Percentiles rank a stretch among this genome's conserved stretches.
Conservation (phyloP, 2,888 invertebrate species). For the Tillus elongatus region DNA sequence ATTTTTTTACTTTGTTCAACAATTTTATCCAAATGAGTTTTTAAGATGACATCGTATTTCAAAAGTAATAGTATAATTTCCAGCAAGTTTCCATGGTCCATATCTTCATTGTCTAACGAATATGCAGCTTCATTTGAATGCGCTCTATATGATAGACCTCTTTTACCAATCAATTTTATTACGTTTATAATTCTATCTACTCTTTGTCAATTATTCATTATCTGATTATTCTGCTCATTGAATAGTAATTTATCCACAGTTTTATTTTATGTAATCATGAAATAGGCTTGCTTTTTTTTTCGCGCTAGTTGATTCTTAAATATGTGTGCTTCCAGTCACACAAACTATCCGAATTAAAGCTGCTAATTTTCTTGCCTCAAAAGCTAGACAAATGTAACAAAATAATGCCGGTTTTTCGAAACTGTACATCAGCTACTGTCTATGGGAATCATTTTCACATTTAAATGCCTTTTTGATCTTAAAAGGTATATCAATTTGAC, state of each 20-base stretch:
- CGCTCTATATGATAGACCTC: slow-evolving; percentile 11
- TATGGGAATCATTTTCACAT: background rate
- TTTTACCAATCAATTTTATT: slow-evolving; percentile 13
- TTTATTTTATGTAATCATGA: background rate
- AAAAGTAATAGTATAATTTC: slow-evolving; percentile 11
- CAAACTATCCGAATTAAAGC: background rate
- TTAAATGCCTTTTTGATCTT: background rate
- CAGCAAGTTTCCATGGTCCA: slow-evolving; percentile 15
- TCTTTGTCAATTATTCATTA: slow-evolving; percentile 8
- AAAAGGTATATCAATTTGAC: background rate
- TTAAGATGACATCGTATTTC: slow-evolving; percentile 12
- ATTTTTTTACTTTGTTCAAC: too few relatives aligned
- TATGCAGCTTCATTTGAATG: slow-evolving; percentile 8
- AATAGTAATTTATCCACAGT: background rate
- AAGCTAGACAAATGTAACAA: background rate
- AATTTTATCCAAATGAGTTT: slow-evolving; percentile 4
- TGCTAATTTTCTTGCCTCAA: background rate
- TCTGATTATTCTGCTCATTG: too few relatives aligned
- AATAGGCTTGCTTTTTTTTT: background rate
- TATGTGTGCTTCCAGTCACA: slow-evolving; percentile 1
- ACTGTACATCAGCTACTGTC: background rate
- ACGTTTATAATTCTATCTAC: slow-evolving; percentile 9
- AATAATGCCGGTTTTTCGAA: background rate
- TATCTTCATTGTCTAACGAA: slow-evolving; percentile 7
- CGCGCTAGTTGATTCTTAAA: background rate